Percentiles rank a stretch among this genome's conserved stretches.
These are phyloP conservation scores for Microcaecilia unicolor DNA, from an alignment of 2,797 vertebrate species.

Conservation along the genomic window DNA sequence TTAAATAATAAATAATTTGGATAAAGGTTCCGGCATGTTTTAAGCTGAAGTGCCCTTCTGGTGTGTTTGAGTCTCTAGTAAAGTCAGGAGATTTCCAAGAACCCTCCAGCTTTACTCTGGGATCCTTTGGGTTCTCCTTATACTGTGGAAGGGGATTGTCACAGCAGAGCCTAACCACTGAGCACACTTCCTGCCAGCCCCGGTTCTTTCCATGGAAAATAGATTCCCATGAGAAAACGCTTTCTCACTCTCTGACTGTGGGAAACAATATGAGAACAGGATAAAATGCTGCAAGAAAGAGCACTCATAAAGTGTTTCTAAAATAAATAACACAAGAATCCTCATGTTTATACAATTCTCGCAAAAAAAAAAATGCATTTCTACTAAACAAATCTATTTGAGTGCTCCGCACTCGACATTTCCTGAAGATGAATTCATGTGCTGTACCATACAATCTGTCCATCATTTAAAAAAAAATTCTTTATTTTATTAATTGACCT, in stretches of 20 bases:
- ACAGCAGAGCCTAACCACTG: slow-evolving; percentile 37
- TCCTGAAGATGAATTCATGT: too few species aligned
- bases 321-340: not conserved
- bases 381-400: not conserved
- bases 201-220: slow-evolving; percentile 41
- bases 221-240: slow-evolving; percentile 54
- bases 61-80: too few species aligned
- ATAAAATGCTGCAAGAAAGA: slow-evolving; percentile 42
- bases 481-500: slow-evolving; percentile 26
- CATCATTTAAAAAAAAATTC: not conserved
- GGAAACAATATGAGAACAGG: slow-evolving; percentile 46
- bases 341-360: not conserved
- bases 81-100: too few species aligned
- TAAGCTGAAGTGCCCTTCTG: too few species aligned
- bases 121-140: too few species aligned
- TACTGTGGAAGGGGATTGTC: too few species aligned
- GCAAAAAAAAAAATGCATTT: not conserved
- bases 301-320: slow-evolving; percentile 12
- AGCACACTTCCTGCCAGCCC: slow-evolving; percentile 28
- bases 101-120: too few species aligned
- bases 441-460: too few species aligned
- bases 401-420: not conserved
- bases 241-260: slow-evolving; percentile 39
- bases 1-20: too few species aligned
- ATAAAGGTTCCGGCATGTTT: too few species aligned